phyloP scores from a whole-genome alignment of 2,797 vertebrate genomes.

The Gadopsis bispinosus region DNA sequence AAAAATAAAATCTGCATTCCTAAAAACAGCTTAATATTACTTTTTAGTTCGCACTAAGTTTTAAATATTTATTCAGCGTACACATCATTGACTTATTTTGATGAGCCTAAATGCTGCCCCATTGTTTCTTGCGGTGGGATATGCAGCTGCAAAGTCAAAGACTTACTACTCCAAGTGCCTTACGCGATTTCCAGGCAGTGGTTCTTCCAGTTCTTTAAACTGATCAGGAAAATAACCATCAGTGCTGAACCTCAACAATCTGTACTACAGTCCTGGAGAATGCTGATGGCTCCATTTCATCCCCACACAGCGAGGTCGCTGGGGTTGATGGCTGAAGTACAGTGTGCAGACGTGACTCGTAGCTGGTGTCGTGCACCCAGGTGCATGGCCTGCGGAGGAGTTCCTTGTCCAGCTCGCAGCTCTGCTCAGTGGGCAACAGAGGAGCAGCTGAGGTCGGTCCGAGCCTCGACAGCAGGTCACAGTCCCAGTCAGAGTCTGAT shows the following conservation, averaged over 20 bases:
- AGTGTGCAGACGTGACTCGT: constrained; percentile 76
- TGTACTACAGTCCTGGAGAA: constrained; percentile 69
- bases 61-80: constrained; percentile 64
- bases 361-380: constrained; percentile 75
- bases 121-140: not conserved
- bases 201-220: constrained; percentile 16
- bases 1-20: constrained; percentile 30
- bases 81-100: constrained; percentile 14
- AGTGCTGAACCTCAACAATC: constrained; percentile 77
- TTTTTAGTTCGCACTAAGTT: constrained; percentile 30
- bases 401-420: constrained; percentile 63
- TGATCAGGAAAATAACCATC: constrained; percentile 26
- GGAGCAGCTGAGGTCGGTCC: not conserved
- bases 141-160: not conserved
- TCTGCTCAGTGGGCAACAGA: not conserved
- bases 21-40: constrained; percentile 30
- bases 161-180: not conserved
- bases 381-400: constrained; percentile 78
- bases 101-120: constrained; percentile 23
- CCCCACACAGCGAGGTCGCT: constrained; percentile 50
- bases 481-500: constrained; percentile 80
- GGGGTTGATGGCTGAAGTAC: constrained; percentile 64
- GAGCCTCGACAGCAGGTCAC: constrained; percentile 74
- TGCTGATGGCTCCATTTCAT: constrained; percentile 51
- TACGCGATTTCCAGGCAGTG: rapidly evolving